phyloP scores from a whole-genome alignment of 1,140 invertebrate species.

The Pseudomyrmex cubaensis region DNA sequence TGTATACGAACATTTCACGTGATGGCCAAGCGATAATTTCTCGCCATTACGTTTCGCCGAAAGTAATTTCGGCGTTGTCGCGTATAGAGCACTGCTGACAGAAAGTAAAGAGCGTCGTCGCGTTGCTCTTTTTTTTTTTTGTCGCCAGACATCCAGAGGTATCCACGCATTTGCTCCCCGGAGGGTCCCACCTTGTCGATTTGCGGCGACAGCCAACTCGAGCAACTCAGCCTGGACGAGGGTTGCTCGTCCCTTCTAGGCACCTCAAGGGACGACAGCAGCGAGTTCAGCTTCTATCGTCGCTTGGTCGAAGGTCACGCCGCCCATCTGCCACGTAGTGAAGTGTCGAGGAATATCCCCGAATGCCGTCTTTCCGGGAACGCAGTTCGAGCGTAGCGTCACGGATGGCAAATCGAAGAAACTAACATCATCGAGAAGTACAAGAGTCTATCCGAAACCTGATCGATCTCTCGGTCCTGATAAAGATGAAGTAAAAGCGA shows the following conservation, averaged over 20 bases:
- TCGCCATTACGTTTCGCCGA: slow-evolving; percentile 14
- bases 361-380: not conserved
- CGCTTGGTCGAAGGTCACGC: slow-evolving; percentile 69
- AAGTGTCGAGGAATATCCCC: slow-evolving; percentile 34
- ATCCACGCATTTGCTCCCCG: slow-evolving; percentile 69
- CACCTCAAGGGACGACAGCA: slow-evolving; percentile 77
- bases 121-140: slow-evolving; percentile 7
- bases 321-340: slow-evolving; percentile 7
- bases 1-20: not conserved
- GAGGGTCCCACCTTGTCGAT: slow-evolving; percentile 78
- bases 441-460: slow-evolving; percentile 60
- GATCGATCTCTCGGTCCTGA: slow-evolving; percentile 77
- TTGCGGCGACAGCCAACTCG: slow-evolving; percentile 77
- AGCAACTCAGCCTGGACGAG: slow-evolving; percentile 68
- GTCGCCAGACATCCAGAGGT: slow-evolving; percentile 59
- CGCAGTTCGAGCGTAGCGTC: slow-evolving; percentile 14
- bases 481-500: slow-evolving; percentile 61
- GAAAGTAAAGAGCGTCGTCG: not conserved
- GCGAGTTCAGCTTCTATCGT: slow-evolving; percentile 78
- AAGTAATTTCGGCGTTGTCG: slow-evolving; percentile 59
- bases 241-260: slow-evolving; percentile 49
- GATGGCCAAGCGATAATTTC: not conserved
- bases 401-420: slow-evolving; percentile 60
- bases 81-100: not conserved
- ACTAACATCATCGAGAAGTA: slow-evolving; percentile 71